Evolutionary conservation across 2,888 invertebrate species (phyloP).

Genomic region (Drosophila lacicola): DNA sequence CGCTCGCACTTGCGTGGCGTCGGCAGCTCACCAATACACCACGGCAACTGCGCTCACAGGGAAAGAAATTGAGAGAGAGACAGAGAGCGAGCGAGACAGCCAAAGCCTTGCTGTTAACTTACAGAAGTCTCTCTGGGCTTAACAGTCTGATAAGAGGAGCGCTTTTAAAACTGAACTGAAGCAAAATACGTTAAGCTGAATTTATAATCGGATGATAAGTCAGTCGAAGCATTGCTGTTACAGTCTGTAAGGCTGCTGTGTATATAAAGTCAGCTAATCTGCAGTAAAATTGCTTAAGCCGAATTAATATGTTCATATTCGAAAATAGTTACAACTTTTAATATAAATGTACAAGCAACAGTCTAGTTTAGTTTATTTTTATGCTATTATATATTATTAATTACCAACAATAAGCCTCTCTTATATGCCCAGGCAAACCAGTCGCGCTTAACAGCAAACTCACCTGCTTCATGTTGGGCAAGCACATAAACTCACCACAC

Average conservation of each 20-base stretch:
- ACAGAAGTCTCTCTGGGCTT: constrained; percentile 23
- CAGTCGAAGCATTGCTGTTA: too few relatives aligned
- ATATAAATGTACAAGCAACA: too few relatives aligned
- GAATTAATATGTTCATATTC: too few relatives aligned
- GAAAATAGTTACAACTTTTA: too few relatives aligned
- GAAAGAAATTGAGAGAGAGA: constrained; percentile 2
- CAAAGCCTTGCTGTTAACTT: constrained; percentile 36
- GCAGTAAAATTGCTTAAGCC: too few relatives aligned
- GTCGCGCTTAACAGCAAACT: constrained; percentile 14
- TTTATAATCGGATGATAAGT: too few relatives aligned
- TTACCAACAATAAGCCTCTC: too few relatives aligned
- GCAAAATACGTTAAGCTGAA: too few relatives aligned
- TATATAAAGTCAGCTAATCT: too few relatives aligned
- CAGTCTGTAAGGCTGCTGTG: too few relatives aligned
- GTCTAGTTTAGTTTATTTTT: too few relatives aligned
- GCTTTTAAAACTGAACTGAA: not conserved
- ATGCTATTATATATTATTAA: too few relatives aligned
- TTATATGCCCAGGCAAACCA: not conserved
- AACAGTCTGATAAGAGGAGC: constrained; percentile 19
- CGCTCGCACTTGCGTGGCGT: constrained; percentile 35
- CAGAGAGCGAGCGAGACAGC: not conserved
- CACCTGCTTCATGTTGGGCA: constrained; percentile 42
- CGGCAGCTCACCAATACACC: constrained; percentile 38
- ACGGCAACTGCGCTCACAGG: constrained; percentile 5
- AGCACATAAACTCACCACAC: constrained; percentile 44